Base-by-base conservation (phyloP, 2,113 vertebrate species). In the Gasterosteus nipponicus region DNA sequence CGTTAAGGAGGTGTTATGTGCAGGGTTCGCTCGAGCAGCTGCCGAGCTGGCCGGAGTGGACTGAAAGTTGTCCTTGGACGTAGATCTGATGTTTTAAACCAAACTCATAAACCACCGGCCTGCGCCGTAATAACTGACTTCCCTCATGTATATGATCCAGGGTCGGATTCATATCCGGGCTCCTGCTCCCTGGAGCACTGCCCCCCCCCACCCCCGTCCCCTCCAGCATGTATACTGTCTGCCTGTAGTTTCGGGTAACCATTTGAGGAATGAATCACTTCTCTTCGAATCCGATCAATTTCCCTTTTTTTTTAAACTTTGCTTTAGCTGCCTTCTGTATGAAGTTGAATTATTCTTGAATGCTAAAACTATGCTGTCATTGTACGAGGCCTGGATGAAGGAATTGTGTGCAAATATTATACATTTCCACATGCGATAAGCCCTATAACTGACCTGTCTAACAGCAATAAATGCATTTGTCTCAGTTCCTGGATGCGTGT, bases 121-220 rank as follows among this genome's bases (percentile, higher is more conserved):
- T 87, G 59, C 58, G n/a, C 77, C 85, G 66, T 89, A 90, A 87
- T 89, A 93, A 89, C 88, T 58, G 75, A 87, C 93, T 92, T 90
- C 91, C 92, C 90, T 82, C 78, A 57, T 46, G 69, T 81, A 80
- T 89, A 80, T 89, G 85, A 89, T 89, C 88, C 66, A 56, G 84
- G 78, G 87, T 92, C 87, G 76, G 85, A 66, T 86, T 94, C 92
- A 89, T 94, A 93, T 95, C 93, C 93, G 92, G 92, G 90, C 82
- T 83, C 47, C n/a, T 46, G 71, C 78, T 92, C 91, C 86, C 89
- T 73, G 78, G 85, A 80, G 87, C 60, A 51, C 64, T 68, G 81
- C 78, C 80, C 60, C 77, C 33, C 3, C 33, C 33, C n/a, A n/a
- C n/a, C 22, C 22, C 22, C 22, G 1, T 26, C 22, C 22, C 22